These are phyloP conservation scores for Carcina quercana DNA, from an alignment of 2,888 invertebrate genomes.

Conservation along the genomic window DNA sequence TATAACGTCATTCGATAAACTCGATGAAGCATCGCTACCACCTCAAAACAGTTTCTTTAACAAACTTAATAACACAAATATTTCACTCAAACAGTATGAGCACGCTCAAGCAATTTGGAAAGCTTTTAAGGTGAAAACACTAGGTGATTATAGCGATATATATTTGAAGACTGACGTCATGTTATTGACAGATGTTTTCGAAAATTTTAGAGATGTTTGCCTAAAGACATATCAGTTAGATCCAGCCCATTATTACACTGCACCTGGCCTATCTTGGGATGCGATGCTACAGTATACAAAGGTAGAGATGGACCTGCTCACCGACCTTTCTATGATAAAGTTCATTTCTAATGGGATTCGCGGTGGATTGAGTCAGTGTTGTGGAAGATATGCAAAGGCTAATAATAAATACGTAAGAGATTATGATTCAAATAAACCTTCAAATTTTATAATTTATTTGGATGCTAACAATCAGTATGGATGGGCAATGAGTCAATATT, in stretches of 20 bases:
- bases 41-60: slow-evolving; percentile 8
- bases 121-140: slow-evolving; percentile 19
- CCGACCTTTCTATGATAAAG: slow-evolving; percentile 14
- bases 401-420: too few relatives aligned
- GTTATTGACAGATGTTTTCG: slow-evolving; percentile 30
- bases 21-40: slow-evolving; percentile 16
- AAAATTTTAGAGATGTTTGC: slow-evolving; percentile 30
- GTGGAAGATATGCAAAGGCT: slow-evolving; percentile 27
- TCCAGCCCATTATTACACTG: slow-evolving; percentile 20
- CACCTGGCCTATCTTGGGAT: slow-evolving; percentile 24
- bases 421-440: slow-evolving; percentile 18
- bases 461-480: slow-evolving; percentile 35
- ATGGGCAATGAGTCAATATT: slow-evolving; percentile 27
- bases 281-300: slow-evolving; percentile 19
- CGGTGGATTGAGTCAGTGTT: slow-evolving; percentile 19
- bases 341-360: slow-evolving; percentile 17
- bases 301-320: slow-evolving; percentile 16
- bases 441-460: too few relatives aligned
- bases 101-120: slow-evolving; percentile 24
- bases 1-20: slow-evolving; percentile 13
- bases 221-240: slow-evolving; percentile 20
- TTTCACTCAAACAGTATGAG: slow-evolving; percentile 20
- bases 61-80: slow-evolving; percentile 14
- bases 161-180: slow-evolving; percentile 30
- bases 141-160: slow-evolving; percentile 27